These are phyloP conservation scores for Oreochromis spilurus DNA, from an alignment of 2,113 vertebrate species.

Conservation along the genomic window DNA sequence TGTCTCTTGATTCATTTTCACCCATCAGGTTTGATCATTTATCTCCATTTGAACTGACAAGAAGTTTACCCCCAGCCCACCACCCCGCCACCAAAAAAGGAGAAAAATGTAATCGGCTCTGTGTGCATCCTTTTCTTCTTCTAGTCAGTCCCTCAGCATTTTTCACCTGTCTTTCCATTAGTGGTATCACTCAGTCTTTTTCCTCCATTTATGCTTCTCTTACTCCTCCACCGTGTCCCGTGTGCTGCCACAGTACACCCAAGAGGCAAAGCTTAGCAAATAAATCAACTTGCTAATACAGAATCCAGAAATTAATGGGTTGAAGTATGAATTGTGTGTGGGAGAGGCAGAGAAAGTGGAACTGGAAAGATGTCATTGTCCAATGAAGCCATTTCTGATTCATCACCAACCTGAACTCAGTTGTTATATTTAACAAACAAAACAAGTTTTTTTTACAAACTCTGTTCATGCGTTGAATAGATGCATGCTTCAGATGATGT, in stretches of 20 bases:
- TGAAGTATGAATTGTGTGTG: not conserved
- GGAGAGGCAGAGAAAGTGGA: not conserved
- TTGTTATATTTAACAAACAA: not conserved
- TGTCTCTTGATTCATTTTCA: not conserved
- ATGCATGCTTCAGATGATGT: not conserved
- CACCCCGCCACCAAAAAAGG: not conserved
- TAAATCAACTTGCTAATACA: not conserved
- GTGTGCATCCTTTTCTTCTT: not conserved
- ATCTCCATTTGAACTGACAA: not conserved
- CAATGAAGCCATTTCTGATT: not conserved
- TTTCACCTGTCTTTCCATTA: not conserved
- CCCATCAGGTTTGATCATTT: not conserved
- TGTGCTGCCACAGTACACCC: not conserved
- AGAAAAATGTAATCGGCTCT: not conserved
- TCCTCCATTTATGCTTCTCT: not conserved
- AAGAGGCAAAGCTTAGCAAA: not conserved
- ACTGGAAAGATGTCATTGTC: not conserved
- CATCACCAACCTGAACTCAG: not conserved
- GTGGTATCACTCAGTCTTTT: not conserved
- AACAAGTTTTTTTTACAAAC: fast-evolving
- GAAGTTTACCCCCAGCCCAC: not conserved
- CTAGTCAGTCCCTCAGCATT: not conserved
- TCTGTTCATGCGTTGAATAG: not conserved
- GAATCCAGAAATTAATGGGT: not conserved
- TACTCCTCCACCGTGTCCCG: not conserved